Evolutionary conservation across 2,797 vertebrate genomes (phyloP).

Genomic region (Gallinago nigripennis): DNA sequence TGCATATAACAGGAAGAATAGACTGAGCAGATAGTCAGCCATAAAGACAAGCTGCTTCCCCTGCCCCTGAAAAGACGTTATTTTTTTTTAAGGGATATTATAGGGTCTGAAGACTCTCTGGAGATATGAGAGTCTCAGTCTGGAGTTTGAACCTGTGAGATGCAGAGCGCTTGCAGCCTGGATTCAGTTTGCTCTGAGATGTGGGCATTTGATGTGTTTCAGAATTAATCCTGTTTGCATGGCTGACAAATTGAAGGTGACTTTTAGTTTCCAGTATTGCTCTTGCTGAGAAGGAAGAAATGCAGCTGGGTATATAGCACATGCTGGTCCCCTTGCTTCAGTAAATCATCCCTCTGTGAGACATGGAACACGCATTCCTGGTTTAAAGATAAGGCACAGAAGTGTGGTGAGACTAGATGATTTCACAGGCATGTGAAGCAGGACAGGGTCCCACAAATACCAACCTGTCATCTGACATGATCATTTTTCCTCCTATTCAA

Average conservation of each 20-base stretch:
- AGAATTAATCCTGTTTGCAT: conserved; percentile 22
- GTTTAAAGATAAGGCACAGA: background rate
- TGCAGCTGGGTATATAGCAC: background rate
- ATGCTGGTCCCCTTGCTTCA: background rate
- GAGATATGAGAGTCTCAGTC: background rate
- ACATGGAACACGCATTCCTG: background rate
- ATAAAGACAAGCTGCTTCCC: background rate
- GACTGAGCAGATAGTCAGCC: background rate
- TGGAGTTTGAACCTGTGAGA: background rate
- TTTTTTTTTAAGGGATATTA: background rate
- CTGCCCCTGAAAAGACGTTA: background rate
- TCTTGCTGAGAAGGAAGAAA: background rate
- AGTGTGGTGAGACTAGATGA: accelerated
- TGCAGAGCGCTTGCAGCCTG: background rate
- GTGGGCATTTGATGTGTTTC: background rate
- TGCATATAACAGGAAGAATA: background rate
- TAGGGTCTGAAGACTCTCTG: background rate
- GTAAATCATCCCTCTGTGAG: background rate
- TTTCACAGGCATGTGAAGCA: background rate
- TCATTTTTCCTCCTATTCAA: background rate
- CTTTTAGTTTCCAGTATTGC: background rate
- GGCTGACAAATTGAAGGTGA: conserved; percentile 21
- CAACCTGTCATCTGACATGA: background rate
- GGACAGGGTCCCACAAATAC: background rate
- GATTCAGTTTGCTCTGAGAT: accelerated